These are phyloP conservation scores for Nipponacmea schrenckii DNA, from an alignment of 2,888 invertebrate species.

Conservation along the genomic window DNA sequence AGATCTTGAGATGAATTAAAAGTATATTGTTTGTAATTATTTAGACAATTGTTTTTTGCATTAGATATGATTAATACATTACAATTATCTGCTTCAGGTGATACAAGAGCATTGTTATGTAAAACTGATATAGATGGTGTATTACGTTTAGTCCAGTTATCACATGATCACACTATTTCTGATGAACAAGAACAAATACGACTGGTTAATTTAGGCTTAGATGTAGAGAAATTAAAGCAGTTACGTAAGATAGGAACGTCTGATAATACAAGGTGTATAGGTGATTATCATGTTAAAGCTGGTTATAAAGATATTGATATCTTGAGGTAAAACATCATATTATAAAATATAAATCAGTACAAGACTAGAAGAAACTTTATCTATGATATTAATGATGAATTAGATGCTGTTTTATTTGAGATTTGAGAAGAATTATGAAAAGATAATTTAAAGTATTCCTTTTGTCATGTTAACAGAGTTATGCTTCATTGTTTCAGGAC, in stretches of 20 bases:
- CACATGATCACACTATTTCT: slow-evolving; percentile 84
- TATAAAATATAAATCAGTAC: neutral
- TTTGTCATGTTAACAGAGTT: too few species aligned
- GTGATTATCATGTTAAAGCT: slow-evolving; percentile 87
- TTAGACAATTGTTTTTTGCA: too few species aligned
- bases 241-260: slow-evolving; percentile 77
- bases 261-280: slow-evolving; percentile 83
- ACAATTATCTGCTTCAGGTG: slow-evolving; percentile 61
- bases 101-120: slow-evolving; percentile 83
- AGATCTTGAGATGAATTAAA: too few species aligned
- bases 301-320: slow-evolving; percentile 85
- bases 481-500: slow-evolving; percentile 61
- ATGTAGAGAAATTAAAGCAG: slow-evolving; percentile 77
- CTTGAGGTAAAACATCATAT: slow-evolving; percentile 69
- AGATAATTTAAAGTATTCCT: too few species aligned
- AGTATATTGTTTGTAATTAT: too few species aligned
- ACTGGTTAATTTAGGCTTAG: slow-evolving; percentile 80
- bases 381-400: neutral
- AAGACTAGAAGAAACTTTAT: neutral
- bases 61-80: too few species aligned
- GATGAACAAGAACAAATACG: slow-evolving; percentile 87
- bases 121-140: slow-evolving; percentile 82
- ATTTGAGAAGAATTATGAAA: too few species aligned
- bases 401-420: neutral
- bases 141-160: slow-evolving; percentile 82